Conservation (phyloP, 2,888 invertebrate species). For the Caenorhabditis sinica region DNA sequence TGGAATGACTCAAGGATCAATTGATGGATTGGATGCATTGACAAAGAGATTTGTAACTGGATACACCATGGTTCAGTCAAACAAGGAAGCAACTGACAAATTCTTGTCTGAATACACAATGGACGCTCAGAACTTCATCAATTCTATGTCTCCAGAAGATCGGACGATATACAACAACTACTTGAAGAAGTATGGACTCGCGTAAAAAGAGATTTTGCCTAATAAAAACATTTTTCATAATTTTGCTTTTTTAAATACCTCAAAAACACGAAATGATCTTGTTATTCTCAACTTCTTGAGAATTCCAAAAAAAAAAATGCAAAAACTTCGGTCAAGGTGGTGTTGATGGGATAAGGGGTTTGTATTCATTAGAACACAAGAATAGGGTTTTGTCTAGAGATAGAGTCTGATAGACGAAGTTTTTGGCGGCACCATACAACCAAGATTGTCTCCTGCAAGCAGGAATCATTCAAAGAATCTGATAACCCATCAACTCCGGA, state of each 20-base stretch:
- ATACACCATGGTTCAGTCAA: constrained; percentile 19
- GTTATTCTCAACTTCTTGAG: background rate
- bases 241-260: too few species aligned
- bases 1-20: constrained; percentile 33
- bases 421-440: background rate
- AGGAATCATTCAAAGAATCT: background rate
- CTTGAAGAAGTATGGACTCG: constrained; percentile 30
- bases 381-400: background rate
- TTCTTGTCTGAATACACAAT: constrained; percentile 16
- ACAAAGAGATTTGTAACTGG: constrained; percentile 12
- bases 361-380: background rate
- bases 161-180: constrained; percentile 17
- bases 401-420: too few species aligned
- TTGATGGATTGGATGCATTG: constrained; percentile 39
- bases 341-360: background rate
- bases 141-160: constrained; percentile 23
- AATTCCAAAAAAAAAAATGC: background rate
- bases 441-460: constrained; percentile 2
- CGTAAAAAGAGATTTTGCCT: background rate
- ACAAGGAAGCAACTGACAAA: constrained; percentile 25
- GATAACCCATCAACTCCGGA: constrained; percentile 17
- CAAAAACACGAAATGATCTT: background rate
- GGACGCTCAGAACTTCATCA: constrained; percentile 25
- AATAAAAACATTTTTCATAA: background rate
- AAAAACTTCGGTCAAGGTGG: background rate